Evolutionary conservation across 2,113 vertebrate genomes (phyloP), one percentile per base, ranked within the genome.

Genomic region (Campylorhamphus procurvoides): DNA sequence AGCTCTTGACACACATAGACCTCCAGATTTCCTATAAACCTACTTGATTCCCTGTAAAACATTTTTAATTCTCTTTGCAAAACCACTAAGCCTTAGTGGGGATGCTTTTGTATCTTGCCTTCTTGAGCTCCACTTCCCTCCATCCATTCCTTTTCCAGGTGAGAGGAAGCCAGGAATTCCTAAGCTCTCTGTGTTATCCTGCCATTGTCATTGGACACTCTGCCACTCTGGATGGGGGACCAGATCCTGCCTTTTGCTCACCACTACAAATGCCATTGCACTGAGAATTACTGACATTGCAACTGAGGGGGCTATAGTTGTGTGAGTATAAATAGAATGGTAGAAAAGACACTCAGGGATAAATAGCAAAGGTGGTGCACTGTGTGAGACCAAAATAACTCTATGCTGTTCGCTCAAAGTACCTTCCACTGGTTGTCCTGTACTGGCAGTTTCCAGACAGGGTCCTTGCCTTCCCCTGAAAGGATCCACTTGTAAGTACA

Each of bases 331-430:
- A 96, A 96, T 96, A 96, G 77, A 74, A 55, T 10, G 40, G 93
- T 93, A 78, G 72, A 77, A 95, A 84, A 92, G 92, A 28, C 72
- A 67, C 67, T 74, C 50, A 7, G 88, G 88, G 88, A 92, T 93
- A 96, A 86, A 93, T 74, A 84, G 72, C 87, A 78, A 93, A 92
- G 63, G 60, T 78, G 49, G 39, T 87, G 83, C 64, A 89, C 82
- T 93, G 75, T 75, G 56, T 64, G 69, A 64, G 86, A 84, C 64
- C 64, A 88, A 91, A 96, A 95, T 91, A 96, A 90, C 83, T 76
- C 60, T 0, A 0, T 58, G 64, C 73, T 81, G 35, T 53, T 52
- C 68, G 35, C 76, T 75, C 63, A 33, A 78, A 86, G 75, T 58
- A 29, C 59, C 78, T 93, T 59, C 74, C 0, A 0, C 33, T 81